Percentiles rank a stretch among this genome's conserved stretches.
phyloP scores from a whole-genome alignment of 2,888 invertebrate species.

The Drosophila testacea region DNA sequence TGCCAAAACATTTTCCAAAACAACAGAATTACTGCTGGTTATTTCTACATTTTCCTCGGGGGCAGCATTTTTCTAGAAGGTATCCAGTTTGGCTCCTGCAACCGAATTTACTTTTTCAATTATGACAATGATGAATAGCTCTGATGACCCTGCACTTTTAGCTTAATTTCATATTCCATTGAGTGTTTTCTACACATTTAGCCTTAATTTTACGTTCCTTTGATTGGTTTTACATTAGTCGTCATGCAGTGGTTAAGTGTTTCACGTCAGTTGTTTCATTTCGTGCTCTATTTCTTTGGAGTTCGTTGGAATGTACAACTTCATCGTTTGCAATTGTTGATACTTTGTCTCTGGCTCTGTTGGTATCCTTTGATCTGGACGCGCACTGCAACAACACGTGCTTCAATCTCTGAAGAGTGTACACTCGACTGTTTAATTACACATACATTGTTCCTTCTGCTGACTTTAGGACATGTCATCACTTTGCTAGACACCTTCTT shows the following conservation, averaged over 20 bases:
- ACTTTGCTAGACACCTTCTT: constrained; percentile 47
- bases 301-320: constrained; percentile 18
- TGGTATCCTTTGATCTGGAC: constrained; percentile 45
- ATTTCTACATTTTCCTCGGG: no score
- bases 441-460: constrained; percentile 17
- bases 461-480: constrained; percentile 35
- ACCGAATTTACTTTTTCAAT: background rate
- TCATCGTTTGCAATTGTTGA: constrained; percentile 36
- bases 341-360: constrained; percentile 37
- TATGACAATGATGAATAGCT: background rate
- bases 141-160: constrained; percentile 7
- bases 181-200: background rate
- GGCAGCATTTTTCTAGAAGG: background rate
- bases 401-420: constrained; percentile 3
- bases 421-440: constrained; percentile 43
- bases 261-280: constrained; percentile 21
- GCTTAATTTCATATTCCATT: background rate
- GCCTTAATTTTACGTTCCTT: background rate
- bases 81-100: background rate
- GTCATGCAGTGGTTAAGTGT: constrained; percentile 6
- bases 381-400: background rate
- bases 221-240: constrained; percentile 10
- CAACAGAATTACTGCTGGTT: no score
- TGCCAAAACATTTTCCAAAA: no score
- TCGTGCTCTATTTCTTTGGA: constrained; percentile 38